These are phyloP conservation scores for Amblyteles armatorius DNA, from an alignment of 2,888 invertebrate genomes.

Conservation along the genomic window DNA sequence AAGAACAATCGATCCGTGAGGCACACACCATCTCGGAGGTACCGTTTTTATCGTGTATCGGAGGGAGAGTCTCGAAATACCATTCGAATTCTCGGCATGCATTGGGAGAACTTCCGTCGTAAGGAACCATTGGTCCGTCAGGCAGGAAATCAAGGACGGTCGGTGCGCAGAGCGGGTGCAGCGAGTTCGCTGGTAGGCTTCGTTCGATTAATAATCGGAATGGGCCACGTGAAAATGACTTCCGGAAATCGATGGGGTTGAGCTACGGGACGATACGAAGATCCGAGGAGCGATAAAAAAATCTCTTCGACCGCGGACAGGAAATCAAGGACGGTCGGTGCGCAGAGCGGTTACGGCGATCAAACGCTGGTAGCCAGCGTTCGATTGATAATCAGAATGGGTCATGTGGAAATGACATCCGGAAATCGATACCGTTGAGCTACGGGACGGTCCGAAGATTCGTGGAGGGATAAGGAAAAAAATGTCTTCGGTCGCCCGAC, in stretches of 20 bases:
- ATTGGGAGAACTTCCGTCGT: conserved; percentile 56
- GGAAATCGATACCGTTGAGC: conserved; percentile 40
- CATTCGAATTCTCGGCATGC: conserved; percentile 58
- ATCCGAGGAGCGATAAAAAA: conserved; percentile 46
- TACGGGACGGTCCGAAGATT: conserved; percentile 10
- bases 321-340: too few relatives aligned
- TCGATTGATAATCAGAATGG: conserved; percentile 59
- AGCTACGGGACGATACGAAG: neutral
- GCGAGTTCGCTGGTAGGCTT: neutral
- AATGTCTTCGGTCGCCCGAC: neutral
- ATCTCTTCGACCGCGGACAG: too few relatives aligned
- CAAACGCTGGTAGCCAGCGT: neutral
- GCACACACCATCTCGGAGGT: neutral
- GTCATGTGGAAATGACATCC: conserved; percentile 56
- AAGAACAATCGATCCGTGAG: conserved; percentile 7
- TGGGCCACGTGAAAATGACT: conserved; percentile 49
- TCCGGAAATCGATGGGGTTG: conserved; percentile 53
- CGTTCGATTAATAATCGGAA: conserved; percentile 59
- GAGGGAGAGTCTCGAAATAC: conserved; percentile 36
- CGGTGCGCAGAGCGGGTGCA: conserved; percentile 12
- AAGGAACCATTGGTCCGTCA: conserved; percentile 21
- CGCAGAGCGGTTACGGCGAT: neutral
- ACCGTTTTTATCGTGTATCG: neutral
- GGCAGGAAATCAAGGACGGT: conserved; percentile 53
- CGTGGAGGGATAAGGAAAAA: conserved; percentile 20